Base-by-base conservation (phyloP, 1,140 invertebrate genomes). In the Drosophila athabasca region DNA sequence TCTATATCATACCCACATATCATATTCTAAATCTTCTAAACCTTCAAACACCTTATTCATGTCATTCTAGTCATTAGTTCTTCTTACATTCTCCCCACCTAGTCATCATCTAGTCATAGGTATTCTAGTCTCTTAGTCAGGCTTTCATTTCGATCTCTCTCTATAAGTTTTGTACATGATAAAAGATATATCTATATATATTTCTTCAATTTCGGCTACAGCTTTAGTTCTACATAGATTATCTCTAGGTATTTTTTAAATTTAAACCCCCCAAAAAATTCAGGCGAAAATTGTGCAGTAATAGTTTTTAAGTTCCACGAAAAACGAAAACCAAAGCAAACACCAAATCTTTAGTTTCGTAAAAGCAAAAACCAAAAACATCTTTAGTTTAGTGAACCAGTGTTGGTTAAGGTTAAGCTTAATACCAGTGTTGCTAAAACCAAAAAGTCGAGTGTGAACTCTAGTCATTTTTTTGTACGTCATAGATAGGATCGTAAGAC, bases 271-370 rank as follows among this genome's bases (percentile, higher is more conserved):
- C 17, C 17, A 71, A 70, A 57, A 89, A 87, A 81, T 90, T 90
- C 90, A 91, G 90, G 90, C 90, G 62, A 91, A 39, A 91, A 85
- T 79, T 80, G 90, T 91, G 90, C 90, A 91, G 90, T 91, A 91
- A 77, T 91, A 90, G 65, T 57, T 73, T 22, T 77, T 88, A 89
- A 88, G 85, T 69, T 66, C 17, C 19, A 43, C 29, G 43, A 67
- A 46, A 9, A 66, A 60, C 17, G 17, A 66, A 49, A 22, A 31
- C 31, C 31, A 31, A 31, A 26, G 24, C 52, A 69, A 78, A 64
- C 64, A 58, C 45, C 17, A 70, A 62, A 68, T 52, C 41, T 17
- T 82, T 68, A 66, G 39, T 64, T 67, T 79, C 76, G 48, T 43
- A 76, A 88, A 52, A 68, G 44, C 76, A 69, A 78, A 67, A 67